Conservation (phyloP, 2,888 invertebrate species). For the Xestia rhomboidea region DNA sequence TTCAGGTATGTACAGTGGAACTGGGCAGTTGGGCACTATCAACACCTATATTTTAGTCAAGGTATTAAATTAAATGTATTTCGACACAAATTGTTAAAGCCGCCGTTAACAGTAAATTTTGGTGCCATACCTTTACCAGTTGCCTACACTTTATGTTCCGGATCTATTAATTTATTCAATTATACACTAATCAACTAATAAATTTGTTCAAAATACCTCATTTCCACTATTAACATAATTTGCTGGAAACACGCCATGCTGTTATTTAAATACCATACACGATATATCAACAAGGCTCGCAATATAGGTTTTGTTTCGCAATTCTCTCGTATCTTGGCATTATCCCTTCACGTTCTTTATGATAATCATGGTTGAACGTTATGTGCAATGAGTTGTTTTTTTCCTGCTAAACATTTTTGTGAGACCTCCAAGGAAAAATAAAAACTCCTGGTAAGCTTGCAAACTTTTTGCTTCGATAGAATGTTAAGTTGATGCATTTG, state of each 20-base stretch:
- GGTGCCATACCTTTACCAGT: constrained; percentile 46
- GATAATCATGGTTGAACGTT: constrained; percentile 44
- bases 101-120: constrained; percentile 44
- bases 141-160: constrained; percentile 59
- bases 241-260: constrained; percentile 44
- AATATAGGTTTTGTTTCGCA: constrained; percentile 27
- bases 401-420: constrained; percentile 44
- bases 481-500: constrained; percentile 71
- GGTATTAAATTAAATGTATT: constrained; percentile 40
- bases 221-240: constrained; percentile 52
- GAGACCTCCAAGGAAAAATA: constrained; percentile 57
- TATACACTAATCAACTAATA: constrained; percentile 58
- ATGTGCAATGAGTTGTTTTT: constrained; percentile 51
- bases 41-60: constrained; percentile 16
- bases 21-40: background rate
- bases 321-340: constrained; percentile 26
- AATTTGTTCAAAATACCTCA: constrained; percentile 54
- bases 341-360: constrained; percentile 34
- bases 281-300: constrained; percentile 10
- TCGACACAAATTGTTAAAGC: constrained; percentile 36
- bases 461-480: constrained; percentile 55
- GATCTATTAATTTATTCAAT: constrained; percentile 71
- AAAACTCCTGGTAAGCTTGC: constrained; percentile 63
- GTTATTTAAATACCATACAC: constrained; percentile 36
- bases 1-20: constrained; percentile 75